phyloP scores from a whole-genome alignment of 2,797 vertebrate genomes.

The Knipowitschia caucasica region DNA sequence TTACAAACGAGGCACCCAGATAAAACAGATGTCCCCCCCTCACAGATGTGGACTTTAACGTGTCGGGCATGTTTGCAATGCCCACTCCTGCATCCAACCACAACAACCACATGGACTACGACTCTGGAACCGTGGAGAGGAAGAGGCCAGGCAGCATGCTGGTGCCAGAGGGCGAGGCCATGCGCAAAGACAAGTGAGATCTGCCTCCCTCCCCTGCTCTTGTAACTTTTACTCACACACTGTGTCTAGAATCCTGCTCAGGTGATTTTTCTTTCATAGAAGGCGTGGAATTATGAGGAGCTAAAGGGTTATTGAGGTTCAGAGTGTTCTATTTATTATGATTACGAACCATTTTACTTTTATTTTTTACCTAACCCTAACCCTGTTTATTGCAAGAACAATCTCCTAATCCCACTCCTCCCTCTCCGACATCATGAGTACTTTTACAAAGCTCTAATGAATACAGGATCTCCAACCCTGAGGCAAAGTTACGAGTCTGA shows the following conservation, averaged over 20 bases:
- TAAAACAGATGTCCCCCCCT: conserved; percentile 5
- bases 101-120: conserved; percentile 80
- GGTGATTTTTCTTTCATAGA: neutral
- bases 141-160: conserved; percentile 92
- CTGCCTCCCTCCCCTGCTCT: neutral
- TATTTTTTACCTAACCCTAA: no score
- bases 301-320: no score
- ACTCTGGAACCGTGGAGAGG: conserved; percentile 84
- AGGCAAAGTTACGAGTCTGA: no score
- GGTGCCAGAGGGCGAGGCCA: conserved; percentile 82
- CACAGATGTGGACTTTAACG: conserved; percentile 95
- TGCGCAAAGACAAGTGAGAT: conserved; percentile 89
- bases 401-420: neutral
- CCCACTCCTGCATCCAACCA: conserved; percentile 84
- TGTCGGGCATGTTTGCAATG: conserved; percentile 90
- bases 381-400: no score
- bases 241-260: neutral
- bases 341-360: neutral
- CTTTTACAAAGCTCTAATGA: no score
- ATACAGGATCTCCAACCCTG: no score
- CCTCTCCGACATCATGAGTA: no score
- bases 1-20: no score
- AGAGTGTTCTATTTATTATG: no score
- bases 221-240: neutral
- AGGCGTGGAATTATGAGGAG: neutral